Evolutionary conservation across 2,888 invertebrate species (phyloP), one percentile per base, ranked within the genome.

Genomic region (Drosophila birchii): DNA sequence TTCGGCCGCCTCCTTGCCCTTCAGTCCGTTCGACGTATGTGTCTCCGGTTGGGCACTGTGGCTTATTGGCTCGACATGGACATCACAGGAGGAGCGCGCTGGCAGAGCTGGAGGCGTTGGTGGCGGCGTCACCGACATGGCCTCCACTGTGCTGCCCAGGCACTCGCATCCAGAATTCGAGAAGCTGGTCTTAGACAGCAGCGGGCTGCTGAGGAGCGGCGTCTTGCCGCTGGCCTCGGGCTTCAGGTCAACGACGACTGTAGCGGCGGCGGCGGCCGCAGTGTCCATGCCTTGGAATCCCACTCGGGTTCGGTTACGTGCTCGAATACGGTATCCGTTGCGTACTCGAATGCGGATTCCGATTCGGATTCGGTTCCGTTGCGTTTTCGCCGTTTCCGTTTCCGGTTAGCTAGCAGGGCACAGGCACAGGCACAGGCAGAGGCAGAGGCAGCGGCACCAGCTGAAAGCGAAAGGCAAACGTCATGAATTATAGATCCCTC

Each of bases 71-170:
- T 66, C 76, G 32, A 64, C 72, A 23, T 34, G 63, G 39, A 12
- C 23, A 43, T 64, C 38, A 29, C 43, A 29, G 43, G 39, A 78
- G 79, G 34, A 16, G 18, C 32, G 32, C 20, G 14, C 51, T 16
- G 51, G 34, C 49, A 49, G 78, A 56, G 61, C 47, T 55, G 79
- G 71, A 18, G 91, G 90, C 57, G 91, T 88, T 20, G 85, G 75
- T 32, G 90, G 86, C 16, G 91, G 90, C 38, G 90, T 89, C 20
- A 81, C 79, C 8, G 91, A 85, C 85, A 91, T 86, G 47, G 82
- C 80, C 75, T 91, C 91, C n/a, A 91, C 90, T 51, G 79, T 90
- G 70, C 90, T 91, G 72, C 91, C 90, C 66, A 89, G 54, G 61
- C 81, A 88, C 34, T 86, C 88, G 56, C 56, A 67, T 51, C 20